A percentile compares a stretch with the other conserved stretches of the same genome.
These are phyloP conservation scores for Sitophilus oryzae DNA, from an alignment of 1,140 invertebrate species.

Conservation along the genomic window DNA sequence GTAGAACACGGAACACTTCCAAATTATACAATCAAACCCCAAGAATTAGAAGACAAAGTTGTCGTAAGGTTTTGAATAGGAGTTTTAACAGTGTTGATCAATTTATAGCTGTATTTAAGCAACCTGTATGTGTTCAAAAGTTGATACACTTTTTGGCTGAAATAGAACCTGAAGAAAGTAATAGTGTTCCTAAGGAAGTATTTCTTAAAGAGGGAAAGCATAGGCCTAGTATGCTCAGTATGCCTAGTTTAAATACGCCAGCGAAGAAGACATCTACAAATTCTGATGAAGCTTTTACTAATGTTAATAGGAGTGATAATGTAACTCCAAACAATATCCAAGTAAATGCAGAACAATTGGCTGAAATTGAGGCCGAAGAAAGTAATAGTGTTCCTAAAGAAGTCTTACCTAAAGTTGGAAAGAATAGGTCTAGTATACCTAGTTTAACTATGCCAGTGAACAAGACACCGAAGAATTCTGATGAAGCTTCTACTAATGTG, in stretches of 20 bases:
- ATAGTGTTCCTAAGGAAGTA: no score
- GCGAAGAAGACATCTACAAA: constrained; percentile 1
- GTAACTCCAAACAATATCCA: no score
- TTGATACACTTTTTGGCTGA: constrained; percentile 9
- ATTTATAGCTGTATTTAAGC: constrained; percentile 5
- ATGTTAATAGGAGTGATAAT: no score
- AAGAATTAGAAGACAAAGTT: no score
- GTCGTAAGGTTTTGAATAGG: not conserved
- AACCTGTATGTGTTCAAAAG: constrained; percentile 6
- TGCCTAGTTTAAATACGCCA: constrained; percentile 7
- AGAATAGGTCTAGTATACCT: not conserved
- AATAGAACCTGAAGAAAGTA: not conserved
- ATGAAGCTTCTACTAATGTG: not conserved
- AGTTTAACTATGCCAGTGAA: not conserved
- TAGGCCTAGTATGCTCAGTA: not conserved
- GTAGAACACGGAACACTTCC: no score
- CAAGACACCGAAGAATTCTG: not conserved
- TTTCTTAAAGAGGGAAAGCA: not conserved
- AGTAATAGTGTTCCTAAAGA: no score
- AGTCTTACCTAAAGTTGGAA: not conserved
- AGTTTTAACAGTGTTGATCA: constrained; percentile 1
- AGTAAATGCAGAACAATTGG: no score
- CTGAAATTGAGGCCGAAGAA: not conserved
- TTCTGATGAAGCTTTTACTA: no score
- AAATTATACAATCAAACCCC: no score